A percentile compares a stretch with the other conserved stretches of the same genome.
Evolutionary conservation across 1,140 invertebrate genomes (phyloP).

Genomic region (Acromyrmex charruanus): DNA sequence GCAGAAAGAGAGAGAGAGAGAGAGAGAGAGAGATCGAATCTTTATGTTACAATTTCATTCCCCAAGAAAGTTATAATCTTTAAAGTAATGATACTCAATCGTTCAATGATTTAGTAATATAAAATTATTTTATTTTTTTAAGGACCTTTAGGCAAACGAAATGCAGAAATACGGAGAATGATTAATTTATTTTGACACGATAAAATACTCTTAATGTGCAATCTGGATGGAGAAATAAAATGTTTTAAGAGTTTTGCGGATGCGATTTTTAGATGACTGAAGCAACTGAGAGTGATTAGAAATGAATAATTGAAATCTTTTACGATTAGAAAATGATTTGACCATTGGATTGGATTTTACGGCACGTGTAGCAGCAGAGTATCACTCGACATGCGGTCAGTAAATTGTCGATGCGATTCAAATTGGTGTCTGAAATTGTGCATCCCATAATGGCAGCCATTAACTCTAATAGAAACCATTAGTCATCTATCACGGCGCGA

Average conservation of each 20-base stretch:
- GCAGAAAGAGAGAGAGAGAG: no score
- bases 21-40: no score
- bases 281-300: not conserved
- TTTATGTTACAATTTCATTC: not conserved
- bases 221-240: not conserved
- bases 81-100: not conserved
- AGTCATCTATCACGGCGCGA: constrained; percentile 34
- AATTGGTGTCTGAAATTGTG: constrained; percentile 48
- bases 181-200: no score
- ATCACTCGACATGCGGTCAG: not conserved
- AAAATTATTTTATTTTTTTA: not conserved
- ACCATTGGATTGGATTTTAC: not conserved
- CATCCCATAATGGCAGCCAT: constrained; percentile 13
- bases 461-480: constrained; percentile 56
- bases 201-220: not conserved
- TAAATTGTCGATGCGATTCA: constrained; percentile 33
- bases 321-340: not conserved
- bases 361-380: not conserved
- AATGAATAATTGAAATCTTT: no score
- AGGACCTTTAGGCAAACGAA: not conserved
- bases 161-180: not conserved
- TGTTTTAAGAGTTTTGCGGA: not conserved
- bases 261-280: not conserved
- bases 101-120: not conserved
- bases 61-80: not conserved